These are phyloP conservation scores for Himalopsyche tibetana DNA, from an alignment of 2,888 invertebrate species.

Conservation along the genomic window DNA sequence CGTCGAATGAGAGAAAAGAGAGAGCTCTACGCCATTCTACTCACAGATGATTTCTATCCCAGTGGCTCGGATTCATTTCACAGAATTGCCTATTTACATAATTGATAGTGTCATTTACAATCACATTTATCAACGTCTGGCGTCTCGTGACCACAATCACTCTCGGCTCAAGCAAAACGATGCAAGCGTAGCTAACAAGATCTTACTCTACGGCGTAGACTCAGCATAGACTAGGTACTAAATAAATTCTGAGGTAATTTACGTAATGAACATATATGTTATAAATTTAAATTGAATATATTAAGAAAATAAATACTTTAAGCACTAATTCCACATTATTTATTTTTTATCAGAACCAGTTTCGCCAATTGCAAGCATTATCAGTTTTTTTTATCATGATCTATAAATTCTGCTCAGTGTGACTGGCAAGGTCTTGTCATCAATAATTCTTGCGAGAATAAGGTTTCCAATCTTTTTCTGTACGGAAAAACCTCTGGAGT, in stretches of 20 bases:
- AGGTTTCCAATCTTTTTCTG: too few relatives aligned
- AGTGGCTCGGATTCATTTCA: constrained; percentile 13
- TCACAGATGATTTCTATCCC: constrained; percentile 11
- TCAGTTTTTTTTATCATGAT: too few relatives aligned
- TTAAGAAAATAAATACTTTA: too few relatives aligned
- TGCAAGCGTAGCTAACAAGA: neutral
- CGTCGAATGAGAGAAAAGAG: neutral
- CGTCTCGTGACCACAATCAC: constrained; percentile 28
- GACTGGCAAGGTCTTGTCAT: too few relatives aligned
- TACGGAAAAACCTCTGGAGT: too few relatives aligned
- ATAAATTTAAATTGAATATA: too few relatives aligned
- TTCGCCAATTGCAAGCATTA: too few relatives aligned
- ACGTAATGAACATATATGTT: neutral
- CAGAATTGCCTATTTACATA: constrained; percentile 35
- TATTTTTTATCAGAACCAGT: too few relatives aligned
- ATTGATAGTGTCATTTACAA: constrained; percentile 42
- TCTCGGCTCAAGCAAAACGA: neutral
- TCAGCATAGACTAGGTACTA: neutral
- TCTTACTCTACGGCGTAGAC: neutral
- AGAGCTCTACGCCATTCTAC: neutral
- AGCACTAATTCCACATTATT: too few relatives aligned
- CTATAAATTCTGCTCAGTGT: too few relatives aligned
- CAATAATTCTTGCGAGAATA: too few relatives aligned
- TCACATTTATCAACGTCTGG: constrained; percentile 33
- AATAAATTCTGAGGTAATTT: neutral